These are phyloP conservation scores for Acanthacorydalis orientalis DNA, from an alignment of 2,888 invertebrate species.

Conservation along the genomic window DNA sequence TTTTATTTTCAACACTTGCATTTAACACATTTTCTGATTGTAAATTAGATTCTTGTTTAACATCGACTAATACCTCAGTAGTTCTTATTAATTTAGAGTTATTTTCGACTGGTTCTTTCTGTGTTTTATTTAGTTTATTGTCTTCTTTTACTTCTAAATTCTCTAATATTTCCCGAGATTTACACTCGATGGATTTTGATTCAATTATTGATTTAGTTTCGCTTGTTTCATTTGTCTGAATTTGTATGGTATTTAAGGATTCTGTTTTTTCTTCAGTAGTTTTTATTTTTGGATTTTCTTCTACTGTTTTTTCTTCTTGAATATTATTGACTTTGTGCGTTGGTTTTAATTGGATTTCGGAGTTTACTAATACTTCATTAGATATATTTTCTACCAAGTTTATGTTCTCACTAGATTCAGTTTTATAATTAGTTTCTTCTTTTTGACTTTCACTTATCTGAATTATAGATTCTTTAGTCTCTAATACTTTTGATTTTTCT, in stretches of 20 bases:
- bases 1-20: too few species aligned
- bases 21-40: too few species aligned
- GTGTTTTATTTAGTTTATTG: conserved; percentile 2
- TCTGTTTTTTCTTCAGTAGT: neutral
- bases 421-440: conserved; percentile 19
- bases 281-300: conserved; percentile 8
- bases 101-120: neutral
- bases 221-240: conserved; percentile 9
- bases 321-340: conserved; percentile 6
- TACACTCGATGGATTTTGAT: neutral
- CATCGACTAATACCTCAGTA: too few species aligned
- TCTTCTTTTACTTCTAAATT: conserved; percentile 7
- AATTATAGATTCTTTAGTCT: neutral
- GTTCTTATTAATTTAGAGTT: neutral
- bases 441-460: conserved; percentile 23
- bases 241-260: conserved; percentile 8
- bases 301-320: conserved; percentile 10
- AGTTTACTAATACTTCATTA: conserved; percentile 8
- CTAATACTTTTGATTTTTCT: neutral
- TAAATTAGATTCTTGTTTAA: too few species aligned
- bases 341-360: conserved; percentile 7
- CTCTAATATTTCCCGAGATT: neutral
- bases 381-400: conserved; percentile 16
- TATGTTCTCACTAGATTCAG: conserved; percentile 18
- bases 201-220: conserved; percentile 7